Base-by-base conservation (phyloP, 2,113 vertebrate species). In the Motacilla alba region DNA sequence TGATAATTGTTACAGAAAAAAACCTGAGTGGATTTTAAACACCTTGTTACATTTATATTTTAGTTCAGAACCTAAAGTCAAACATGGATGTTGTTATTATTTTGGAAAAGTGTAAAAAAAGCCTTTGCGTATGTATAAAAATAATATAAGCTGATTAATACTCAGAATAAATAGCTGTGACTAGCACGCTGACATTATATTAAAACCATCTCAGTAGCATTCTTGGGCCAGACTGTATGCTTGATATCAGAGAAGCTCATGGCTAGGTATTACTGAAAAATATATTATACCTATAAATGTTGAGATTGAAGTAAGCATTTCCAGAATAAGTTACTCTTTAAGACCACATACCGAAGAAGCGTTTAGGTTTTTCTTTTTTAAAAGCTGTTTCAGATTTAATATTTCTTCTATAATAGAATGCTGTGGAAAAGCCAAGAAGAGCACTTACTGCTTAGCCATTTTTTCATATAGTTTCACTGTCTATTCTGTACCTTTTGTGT, bases 311-410 rank as follows among this genome's bases (percentile, higher is more conserved):
- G 35, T 50, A 94, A 94, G 50, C 82, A 73, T 91, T 97, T 95
- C 50, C 19, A 60, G 56, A 84, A 50, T 66, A 90, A 50, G 33
- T 87, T 82, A 30, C 28, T 44, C 59, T 94, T 93, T 94, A 83
- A 86, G 64, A 95, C 46, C 49, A n/a, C 27, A 83, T 41, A 66
- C 85, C 62, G 87, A 52, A 79, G 59, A 82, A 30, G n/a, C 22
- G 27, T 96, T 95, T 87, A 33, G 14, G 59, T 47, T 92, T 83
- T 97, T 92, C 94, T 87, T 95, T 96, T 97, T 93, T 64, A 91
- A 89, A 43, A 89, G 52, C 74, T 77, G 24, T 62, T 95, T 60
- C 78, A 92, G 77, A 91, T 96, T 95, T 94, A 87, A 77, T 96
- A 94, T 95, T 97, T 96, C 93, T 81, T 91, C 82, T 88, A 53